phyloP scores from a whole-genome alignment of 2,888 invertebrate species.

The Macrosiphum euphorbiae region DNA sequence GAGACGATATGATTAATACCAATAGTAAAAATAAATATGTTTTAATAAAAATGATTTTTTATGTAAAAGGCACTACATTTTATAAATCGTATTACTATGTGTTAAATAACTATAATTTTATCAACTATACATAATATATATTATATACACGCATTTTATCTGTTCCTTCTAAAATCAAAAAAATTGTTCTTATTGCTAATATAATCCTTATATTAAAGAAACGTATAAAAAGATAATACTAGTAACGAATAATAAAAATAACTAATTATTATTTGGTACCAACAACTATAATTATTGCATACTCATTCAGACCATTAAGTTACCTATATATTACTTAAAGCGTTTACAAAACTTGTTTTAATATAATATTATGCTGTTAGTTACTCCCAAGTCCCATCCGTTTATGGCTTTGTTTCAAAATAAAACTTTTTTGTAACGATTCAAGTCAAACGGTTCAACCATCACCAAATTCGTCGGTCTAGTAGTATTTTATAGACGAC shows the following conservation, averaged over 20 bases:
- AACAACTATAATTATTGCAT: background rate
- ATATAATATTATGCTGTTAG: background rate
- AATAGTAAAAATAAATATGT: background rate
- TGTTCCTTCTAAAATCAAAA: background rate
- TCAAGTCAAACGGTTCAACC: background rate
- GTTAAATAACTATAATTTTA: background rate
- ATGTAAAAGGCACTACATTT: background rate
- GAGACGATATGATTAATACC: too few relatives aligned
- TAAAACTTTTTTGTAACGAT: background rate
- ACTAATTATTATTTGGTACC: background rate
- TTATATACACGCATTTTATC: too few relatives aligned
- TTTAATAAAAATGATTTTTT: too few relatives aligned
- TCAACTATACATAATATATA: background rate
- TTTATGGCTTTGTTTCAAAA: conserved; percentile 27
- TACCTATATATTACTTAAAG: background rate
- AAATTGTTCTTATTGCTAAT: background rate
- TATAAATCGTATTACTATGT: background rate
- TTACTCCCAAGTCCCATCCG: background rate
- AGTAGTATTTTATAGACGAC: background rate
- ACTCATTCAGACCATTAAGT: too few relatives aligned
- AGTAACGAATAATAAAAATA: background rate
- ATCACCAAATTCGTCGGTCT: background rate
- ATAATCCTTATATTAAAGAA: background rate
- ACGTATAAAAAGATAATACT: background rate
- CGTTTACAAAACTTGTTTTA: background rate